phyloP scores from a whole-genome alignment of 2,113 vertebrate genomes.

The Microcebus ravelobensis region DNA sequence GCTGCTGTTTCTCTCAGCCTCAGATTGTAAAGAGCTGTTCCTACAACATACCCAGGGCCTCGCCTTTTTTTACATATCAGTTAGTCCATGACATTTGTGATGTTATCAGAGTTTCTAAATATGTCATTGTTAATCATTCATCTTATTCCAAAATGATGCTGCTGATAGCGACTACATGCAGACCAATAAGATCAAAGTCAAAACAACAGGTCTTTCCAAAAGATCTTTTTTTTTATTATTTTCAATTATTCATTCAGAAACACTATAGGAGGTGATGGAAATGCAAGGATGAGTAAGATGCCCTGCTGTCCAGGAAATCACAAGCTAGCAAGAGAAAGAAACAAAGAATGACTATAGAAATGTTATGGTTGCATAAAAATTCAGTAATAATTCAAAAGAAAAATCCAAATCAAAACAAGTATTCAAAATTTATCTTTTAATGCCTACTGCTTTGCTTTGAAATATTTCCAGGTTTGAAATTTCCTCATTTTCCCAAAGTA shows the following conservation, averaged over 20 bases:
- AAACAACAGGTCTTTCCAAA: neutral
- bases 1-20: neutral
- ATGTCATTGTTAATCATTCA: neutral
- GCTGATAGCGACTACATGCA: neutral
- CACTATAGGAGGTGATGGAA: neutral
- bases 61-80: neutral
- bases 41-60: neutral
- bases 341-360: neutral
- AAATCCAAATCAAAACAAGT: neutral
- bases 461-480: slow-evolving; percentile 1
- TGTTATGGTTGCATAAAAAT: neutral
- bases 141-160: neutral
- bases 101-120: neutral
- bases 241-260: neutral
- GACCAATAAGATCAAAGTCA: neutral
- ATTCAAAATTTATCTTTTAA: neutral
- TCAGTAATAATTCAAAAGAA: neutral
- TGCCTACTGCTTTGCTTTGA: neutral
- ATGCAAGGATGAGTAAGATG: neutral
- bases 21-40: neutral
- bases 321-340: neutral
- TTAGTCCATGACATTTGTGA: neutral
- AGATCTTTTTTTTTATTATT: neutral
- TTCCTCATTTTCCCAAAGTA: neutral
- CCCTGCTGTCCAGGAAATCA: neutral